Evolutionary conservation across 2,113 vertebrate genomes (phyloP), one percentile per base, ranked within the genome.

Genomic region (Podarcis muralis): DNA sequence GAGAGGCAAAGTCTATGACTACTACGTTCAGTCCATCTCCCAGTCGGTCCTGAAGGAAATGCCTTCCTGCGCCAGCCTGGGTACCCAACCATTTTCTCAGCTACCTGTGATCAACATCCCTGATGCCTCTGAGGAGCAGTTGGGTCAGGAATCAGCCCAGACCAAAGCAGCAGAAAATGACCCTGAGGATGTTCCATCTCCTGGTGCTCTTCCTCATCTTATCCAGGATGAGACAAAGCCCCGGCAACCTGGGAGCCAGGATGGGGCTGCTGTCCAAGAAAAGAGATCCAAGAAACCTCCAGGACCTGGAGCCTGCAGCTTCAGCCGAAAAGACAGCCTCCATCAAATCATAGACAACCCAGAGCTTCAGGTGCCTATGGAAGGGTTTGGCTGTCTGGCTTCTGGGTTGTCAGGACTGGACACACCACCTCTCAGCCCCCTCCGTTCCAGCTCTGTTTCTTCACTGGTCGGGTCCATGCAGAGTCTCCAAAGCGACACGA

Each of bases 1-100:
- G 62, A 95, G 92, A 48, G 96, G 98, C 53, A 99, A 98, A 89
- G 97, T 99, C 89, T 99, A 99, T 0, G 96, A 99, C 48, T 98
- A 98, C 92, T 98, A 95, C 0, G 91, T 98, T 6, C 97, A 98
- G 88, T 98, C 98, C 0, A 93, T 92, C 13, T 99, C 98, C 1
- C 96, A 96, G 62, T 97, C 96, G 0, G 74, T 97, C 71, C 96
- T 88, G 0, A 95, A 95, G 78, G 79, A 13, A 6, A 91, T 5
- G 0, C 25, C 13, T 59, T 83, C 91, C 0, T 83, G 57, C 7
- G 0, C 71, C 32, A 87, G 87, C 0, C 43, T 5, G 0, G 69
- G 72, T 69, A 53, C 32, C 5, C 2, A 75, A 20, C 53, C 0
- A 8, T 0, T 0, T 27, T 0, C 0, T 35, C 9, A 27, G 15